Percentiles rank a stretch among this genome's conserved stretches.
Conservation (phyloP, 2,888 invertebrate species). For the Amiota minor region DNA sequence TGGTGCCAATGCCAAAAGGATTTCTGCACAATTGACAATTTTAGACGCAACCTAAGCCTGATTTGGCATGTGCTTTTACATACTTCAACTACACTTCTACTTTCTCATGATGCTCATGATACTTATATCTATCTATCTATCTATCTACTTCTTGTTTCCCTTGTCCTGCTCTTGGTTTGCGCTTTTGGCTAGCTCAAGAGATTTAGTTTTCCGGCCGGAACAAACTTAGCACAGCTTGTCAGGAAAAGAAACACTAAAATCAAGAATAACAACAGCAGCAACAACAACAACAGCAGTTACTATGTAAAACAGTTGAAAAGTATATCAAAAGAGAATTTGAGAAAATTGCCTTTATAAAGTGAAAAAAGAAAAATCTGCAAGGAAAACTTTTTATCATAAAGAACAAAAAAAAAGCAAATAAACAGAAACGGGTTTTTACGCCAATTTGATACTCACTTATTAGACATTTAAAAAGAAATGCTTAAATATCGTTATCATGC, state of each 20-base stretch:
- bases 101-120: not conserved
- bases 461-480: no score
- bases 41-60: slow-evolving; percentile 26
- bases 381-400: not conserved
- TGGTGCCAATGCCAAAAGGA: slow-evolving; percentile 26
- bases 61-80: slow-evolving; percentile 10
- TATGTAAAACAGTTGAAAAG: slow-evolving; percentile 8
- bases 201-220: slow-evolving; percentile 19
- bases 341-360: not conserved
- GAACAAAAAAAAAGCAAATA: no score
- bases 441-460: no score
- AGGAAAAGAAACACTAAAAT: not conserved
- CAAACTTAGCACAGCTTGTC: slow-evolving; percentile 5
- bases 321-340: not conserved
- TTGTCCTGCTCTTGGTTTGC: not conserved
- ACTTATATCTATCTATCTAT: no score
- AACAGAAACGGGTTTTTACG: no score
- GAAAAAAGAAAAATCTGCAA: not conserved
- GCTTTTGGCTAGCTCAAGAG: slow-evolving; percentile 8
- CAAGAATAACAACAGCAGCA: not conserved
- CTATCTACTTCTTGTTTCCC: not conserved
- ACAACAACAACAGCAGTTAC: not conserved
- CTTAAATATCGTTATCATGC: no score
- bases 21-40: slow-evolving; percentile 30
- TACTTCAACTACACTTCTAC: not conserved